Evolutionary conservation across 2,797 vertebrate genomes (phyloP).

Genomic region (Selene dorsalis): DNA sequence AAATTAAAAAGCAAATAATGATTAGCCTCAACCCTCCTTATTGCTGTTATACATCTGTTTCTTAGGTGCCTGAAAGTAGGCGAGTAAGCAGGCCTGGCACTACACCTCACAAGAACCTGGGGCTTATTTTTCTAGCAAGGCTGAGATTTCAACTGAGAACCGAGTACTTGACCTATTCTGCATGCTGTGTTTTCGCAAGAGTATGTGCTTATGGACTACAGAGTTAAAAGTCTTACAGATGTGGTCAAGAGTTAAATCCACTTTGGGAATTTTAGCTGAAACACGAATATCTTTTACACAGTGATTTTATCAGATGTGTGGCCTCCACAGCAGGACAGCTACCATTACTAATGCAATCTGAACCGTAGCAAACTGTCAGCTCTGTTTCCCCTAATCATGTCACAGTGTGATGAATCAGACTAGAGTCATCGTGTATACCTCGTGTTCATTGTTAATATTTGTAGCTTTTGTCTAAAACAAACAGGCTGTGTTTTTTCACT

Average conservation of each 20-base stretch:
- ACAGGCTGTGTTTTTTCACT: constrained; percentile 23
- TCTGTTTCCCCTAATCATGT: constrained; percentile 58
- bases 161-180: no score
- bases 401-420: constrained; percentile 44
- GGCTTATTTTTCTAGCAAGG: no score
- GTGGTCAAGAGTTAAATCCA: no score
- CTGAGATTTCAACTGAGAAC: no score
- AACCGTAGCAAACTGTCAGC: constrained; percentile 58
- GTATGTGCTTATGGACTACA: no score
- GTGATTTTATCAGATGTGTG: constrained; percentile 52
- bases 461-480: constrained; percentile 23
- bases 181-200: no score
- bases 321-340: constrained; percentile 43
- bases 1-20: neutral
- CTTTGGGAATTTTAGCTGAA: no score
- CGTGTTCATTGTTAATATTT: constrained; percentile 24
- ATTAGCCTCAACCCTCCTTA: neutral
- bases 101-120: no score
- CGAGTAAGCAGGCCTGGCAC: no score
- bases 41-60: neutral
- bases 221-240: no score
- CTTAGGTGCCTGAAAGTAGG: neutral
- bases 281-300: constrained; percentile 23
- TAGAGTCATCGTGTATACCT: constrained; percentile 30
- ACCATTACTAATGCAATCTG: constrained; percentile 62